Conservation (phyloP, 2,113 vertebrate species). For the Oryzias curvinotus region DNA sequence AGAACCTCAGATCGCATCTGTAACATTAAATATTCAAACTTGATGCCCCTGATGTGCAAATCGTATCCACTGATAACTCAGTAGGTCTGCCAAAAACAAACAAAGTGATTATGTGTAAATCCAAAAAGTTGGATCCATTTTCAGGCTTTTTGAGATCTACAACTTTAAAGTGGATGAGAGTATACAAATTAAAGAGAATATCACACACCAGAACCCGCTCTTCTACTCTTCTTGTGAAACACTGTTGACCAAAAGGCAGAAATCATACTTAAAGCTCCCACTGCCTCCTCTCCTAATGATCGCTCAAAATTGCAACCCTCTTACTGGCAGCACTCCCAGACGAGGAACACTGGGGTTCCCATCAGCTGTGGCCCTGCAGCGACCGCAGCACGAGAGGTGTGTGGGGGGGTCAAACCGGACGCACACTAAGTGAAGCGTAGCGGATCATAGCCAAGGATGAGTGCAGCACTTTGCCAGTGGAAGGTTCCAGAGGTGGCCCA, state of each 20-base stretch:
- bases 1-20: no score
- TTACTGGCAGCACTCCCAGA: slow-evolving; percentile 60
- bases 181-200: neutral
- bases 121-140: no score
- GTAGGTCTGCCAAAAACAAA: no score
- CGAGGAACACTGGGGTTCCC: slow-evolving; percentile 36
- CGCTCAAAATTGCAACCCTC: slow-evolving; percentile 6
- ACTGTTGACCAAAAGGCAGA: slow-evolving; percentile 7
- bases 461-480: slow-evolving; percentile 24
- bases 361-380: slow-evolving; percentile 33
- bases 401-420: slow-evolving; percentile 33
- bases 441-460: slow-evolving; percentile 39
- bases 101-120: no score
- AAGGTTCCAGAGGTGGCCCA: slow-evolving; percentile 8
- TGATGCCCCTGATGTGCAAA: no score
- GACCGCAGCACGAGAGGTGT: slow-evolving; percentile 25
- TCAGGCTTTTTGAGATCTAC: no score
- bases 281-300: slow-evolving; percentile 27
- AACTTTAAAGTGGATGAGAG: no score
- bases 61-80: no score
- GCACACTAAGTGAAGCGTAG: slow-evolving; percentile 41
- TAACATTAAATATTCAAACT: no score
- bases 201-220: slow-evolving; percentile 3
- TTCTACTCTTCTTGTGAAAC: slow-evolving; percentile 2
- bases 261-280: slow-evolving; percentile 10